Evolutionary conservation across 2,113 vertebrate species (phyloP), one percentile per base, ranked within the genome.

Genomic region (Neolamprologus tretocephalus): DNA sequence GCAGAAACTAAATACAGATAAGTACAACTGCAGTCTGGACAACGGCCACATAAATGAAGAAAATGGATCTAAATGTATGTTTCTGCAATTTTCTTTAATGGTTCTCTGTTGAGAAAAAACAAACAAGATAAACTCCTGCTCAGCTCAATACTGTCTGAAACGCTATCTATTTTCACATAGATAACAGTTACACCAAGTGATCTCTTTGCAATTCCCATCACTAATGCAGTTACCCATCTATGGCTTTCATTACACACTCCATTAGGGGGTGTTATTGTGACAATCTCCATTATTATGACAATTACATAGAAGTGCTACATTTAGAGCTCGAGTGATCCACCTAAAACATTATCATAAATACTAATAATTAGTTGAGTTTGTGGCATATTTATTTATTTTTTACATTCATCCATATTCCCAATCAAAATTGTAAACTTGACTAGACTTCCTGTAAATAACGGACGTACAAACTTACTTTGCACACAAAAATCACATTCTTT

Each of bases 321-420:
- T 89, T 57, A 90, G 63, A 83, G 82, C 89, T 83, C 66, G 83
- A 68, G 82, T 71, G 47, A 88, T 89, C 47, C 80, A 86, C 51
- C 88, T 80, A 87, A 89, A 91, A 55, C 82, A 37, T 85, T 26
- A 80, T 87, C 35, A 31, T 45, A 71, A 68, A 73, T 82, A 84
- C 68, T 61, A 58, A 87, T 49, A 88, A 84, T 91, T 87, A 85
- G 87, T 82, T 55, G 58, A 58, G 40, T 71, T 75, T 88, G 71
- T 45, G 85, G 35, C 75, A 16, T 23, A 83, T 87, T 81, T 89
- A 68, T 68, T 21, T 21, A 23, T 89, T 95, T 49, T 88, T 88
- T 94, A 93, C 94, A 94, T 96, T 95, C 95, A 93, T 93, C 42
- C 42, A 31, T 53, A 54, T 85, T 54, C 57, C 83, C 86, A 85